A percentile compares a stretch with the other conserved stretches of the same genome.
Conservation (phyloP, 2,888 invertebrate genomes). For the Cremastinae sp. region DNA sequence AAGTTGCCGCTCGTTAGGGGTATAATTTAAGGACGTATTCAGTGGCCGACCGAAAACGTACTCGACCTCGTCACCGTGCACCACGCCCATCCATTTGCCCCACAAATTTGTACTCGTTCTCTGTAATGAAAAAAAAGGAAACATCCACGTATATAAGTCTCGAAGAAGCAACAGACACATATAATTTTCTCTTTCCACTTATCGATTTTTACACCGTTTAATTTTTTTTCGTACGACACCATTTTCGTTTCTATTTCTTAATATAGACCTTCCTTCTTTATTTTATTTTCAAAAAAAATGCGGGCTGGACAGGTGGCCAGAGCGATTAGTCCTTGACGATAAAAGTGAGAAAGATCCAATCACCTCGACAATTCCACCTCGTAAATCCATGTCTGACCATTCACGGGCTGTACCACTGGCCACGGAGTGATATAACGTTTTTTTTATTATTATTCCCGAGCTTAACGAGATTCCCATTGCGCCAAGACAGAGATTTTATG, state of each 20-base stretch:
- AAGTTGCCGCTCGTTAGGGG: constrained; percentile 91
- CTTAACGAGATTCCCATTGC: constrained; percentile 32
- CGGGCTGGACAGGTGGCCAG: constrained; percentile 19
- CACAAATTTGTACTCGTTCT: constrained; percentile 95
- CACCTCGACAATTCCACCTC: constrained; percentile 47
- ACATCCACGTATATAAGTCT: neutral
- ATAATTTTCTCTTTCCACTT: no score
- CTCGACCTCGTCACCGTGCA: constrained; percentile 99
- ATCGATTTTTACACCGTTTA: no score
- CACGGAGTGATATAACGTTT: constrained; percentile 28
- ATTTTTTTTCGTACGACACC: no score
- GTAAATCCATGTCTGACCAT: constrained; percentile 54
- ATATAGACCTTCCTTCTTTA: no score
- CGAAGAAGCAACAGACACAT: neutral
- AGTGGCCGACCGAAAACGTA: constrained; percentile 98
- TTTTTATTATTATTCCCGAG: constrained; percentile 17
- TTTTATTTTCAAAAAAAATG: neutral
- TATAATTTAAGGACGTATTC: constrained; percentile 93
- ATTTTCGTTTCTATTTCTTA: no score
- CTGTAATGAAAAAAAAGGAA: constrained; percentile 82
- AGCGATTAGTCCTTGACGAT: constrained; percentile 36
- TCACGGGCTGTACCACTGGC: constrained; percentile 35
- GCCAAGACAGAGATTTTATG: constrained; percentile 38
- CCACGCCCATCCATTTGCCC: constrained; percentile 99
- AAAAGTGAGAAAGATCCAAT: constrained; percentile 31